A percentile compares a stretch with the other conserved stretches of the same genome.
These are phyloP conservation scores for Botia almorhae DNA, from an alignment of 2,797 vertebrate species.

Conservation along the genomic window DNA sequence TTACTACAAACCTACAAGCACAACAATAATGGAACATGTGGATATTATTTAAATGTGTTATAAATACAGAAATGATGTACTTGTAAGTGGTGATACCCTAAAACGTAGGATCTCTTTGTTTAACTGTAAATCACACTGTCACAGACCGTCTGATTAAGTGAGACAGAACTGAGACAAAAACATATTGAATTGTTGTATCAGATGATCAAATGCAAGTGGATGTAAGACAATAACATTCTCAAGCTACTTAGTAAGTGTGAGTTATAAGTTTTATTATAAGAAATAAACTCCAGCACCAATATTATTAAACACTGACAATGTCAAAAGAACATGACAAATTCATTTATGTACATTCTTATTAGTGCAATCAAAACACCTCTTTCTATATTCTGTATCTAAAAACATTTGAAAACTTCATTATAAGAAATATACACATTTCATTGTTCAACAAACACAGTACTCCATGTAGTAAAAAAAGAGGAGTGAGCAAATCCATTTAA, in stretches of 20 bases:
- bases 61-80: too few relatives aligned
- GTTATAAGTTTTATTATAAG: background rate
- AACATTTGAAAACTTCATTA: constrained; percentile 46
- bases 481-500: constrained; percentile 20
- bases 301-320: constrained; percentile 19
- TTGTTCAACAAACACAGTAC: constrained; percentile 26
- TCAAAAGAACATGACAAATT: background rate
- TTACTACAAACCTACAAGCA: background rate
- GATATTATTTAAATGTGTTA: background rate
- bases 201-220: background rate
- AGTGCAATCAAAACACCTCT: constrained; percentile 25
- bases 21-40: background rate
- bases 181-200: too few relatives aligned
- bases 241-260: background rate
- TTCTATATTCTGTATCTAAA: constrained; percentile 14
- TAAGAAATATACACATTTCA: constrained; percentile 31
- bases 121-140: too few relatives aligned
- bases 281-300: constrained; percentile 18
- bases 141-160: too few relatives aligned
- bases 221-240: background rate
- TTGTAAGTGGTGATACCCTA: too few relatives aligned
- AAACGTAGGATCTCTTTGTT: too few relatives aligned
- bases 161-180: too few relatives aligned
- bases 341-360: background rate
- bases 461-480: constrained; percentile 12